Conservation (phyloP, 2,797 vertebrate genomes). For the Acrocephalus scirpaceus region DNA sequence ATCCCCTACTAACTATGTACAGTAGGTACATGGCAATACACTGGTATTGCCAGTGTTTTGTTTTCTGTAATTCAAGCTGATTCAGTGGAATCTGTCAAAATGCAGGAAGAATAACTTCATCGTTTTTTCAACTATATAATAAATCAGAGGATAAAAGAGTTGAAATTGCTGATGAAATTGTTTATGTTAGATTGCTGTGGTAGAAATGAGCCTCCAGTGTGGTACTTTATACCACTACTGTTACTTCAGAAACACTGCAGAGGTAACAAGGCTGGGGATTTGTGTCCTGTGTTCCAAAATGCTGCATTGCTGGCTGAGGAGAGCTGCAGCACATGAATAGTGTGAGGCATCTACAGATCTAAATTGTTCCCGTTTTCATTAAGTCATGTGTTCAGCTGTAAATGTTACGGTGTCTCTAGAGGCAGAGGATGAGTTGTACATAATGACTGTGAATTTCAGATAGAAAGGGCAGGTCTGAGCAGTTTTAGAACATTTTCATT, state of each 20-base stretch:
- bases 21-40: too few relatives aligned
- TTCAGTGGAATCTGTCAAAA: background rate
- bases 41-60: background rate
- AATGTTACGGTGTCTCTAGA: background rate
- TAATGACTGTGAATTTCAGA: background rate
- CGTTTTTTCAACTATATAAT: background rate
- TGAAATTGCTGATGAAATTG: background rate
- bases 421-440: background rate
- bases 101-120: background rate
- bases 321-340: background rate
- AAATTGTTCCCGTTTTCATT: background rate
- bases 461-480: background rate
- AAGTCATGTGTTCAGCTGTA: constrained; percentile 1
- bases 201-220: background rate
- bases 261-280: background rate
- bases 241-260: background rate
- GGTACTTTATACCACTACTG: background rate
- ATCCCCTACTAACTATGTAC: background rate
- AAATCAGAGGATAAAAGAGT: background rate
- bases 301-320: background rate
- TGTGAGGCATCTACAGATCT: background rate
- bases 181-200: background rate
- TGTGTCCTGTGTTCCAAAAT: background rate
- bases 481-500: background rate
- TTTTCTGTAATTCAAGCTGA: background rate